These are phyloP conservation scores for Cryptocephalus moraei DNA, from an alignment of 2,888 invertebrate species.

Conservation along the genomic window DNA sequence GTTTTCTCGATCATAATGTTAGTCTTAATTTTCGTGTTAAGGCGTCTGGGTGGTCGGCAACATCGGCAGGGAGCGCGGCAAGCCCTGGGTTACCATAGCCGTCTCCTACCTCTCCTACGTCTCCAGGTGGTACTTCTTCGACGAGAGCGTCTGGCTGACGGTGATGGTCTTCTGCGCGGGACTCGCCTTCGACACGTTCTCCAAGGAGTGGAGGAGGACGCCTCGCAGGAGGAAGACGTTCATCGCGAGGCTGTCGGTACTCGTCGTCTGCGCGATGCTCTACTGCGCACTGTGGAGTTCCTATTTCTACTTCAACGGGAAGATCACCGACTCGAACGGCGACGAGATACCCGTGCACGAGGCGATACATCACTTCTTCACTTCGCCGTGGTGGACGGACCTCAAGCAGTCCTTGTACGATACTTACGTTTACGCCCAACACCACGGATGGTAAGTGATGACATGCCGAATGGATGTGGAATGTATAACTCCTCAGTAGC, in stretches of 20 bases:
- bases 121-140: constrained; percentile 60
- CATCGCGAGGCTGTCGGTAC: constrained; percentile 42
- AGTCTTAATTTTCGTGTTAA: constrained; percentile 40
- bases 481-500: too few species aligned
- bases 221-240: constrained; percentile 40
- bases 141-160: constrained; percentile 62
- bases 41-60: constrained; percentile 89
- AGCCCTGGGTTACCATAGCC: constrained; percentile 56
- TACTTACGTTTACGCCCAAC: constrained; percentile 67
- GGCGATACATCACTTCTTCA: constrained; percentile 80
- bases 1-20: neutral
- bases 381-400: constrained; percentile 82
- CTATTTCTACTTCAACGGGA: constrained; percentile 81
- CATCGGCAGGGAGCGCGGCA: constrained; percentile 72
- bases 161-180: constrained; percentile 56
- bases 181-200: constrained; percentile 62
- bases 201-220: constrained; percentile 68
- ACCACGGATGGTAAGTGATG: constrained; percentile 70
- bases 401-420: constrained; percentile 62
- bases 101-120: constrained; percentile 60
- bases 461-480: too few species aligned
- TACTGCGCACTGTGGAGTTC: constrained; percentile 68
- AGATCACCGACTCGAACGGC: constrained; percentile 64
- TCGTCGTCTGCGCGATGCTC: constrained; percentile 52
- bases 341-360: constrained; percentile 82